A percentile compares a stretch with the other conserved stretches of the same genome.
These are phyloP conservation scores for Plebejus anna DNA, from an alignment of 2,888 invertebrate species.

Conservation along the genomic window DNA sequence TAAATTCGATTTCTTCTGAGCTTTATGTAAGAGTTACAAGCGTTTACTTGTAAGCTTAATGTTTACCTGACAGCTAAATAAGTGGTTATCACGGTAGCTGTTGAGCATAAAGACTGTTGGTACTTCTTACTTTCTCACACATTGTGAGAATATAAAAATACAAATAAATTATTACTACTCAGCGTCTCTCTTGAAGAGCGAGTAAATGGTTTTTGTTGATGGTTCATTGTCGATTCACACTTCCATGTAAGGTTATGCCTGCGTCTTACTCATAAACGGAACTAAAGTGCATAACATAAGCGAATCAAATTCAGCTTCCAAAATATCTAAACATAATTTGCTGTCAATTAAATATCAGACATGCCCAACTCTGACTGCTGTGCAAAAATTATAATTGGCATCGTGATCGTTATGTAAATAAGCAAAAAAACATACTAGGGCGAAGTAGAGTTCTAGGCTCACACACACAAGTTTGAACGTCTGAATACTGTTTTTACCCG, in stretches of 20 bases:
- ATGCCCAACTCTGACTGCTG: background rate
- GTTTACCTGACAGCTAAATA: background rate
- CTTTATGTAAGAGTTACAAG: background rate
- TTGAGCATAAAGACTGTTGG: background rate
- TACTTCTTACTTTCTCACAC: background rate
- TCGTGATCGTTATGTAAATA: background rate
- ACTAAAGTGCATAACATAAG: slow-evolving; percentile 1
- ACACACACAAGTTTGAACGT: too few species aligned
- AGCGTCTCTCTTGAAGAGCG: background rate
- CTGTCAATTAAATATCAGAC: slow-evolving; percentile 5
- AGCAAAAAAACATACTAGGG: background rate
- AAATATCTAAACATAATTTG: background rate
- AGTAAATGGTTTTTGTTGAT: background rate
- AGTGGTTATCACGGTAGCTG: background rate
- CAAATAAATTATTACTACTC: background rate
- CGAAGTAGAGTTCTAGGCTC: too few species aligned
- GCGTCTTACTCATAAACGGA: slow-evolving; percentile 9
- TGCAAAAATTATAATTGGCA: background rate
- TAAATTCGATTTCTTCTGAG: background rate
- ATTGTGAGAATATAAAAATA: background rate
- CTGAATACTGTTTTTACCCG: too few species aligned
- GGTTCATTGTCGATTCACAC: background rate
- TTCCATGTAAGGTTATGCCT: background rate
- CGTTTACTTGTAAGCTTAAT: background rate
- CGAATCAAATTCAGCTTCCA: background rate